Percentiles rank a stretch among this genome's conserved stretches.
Conservation (phyloP, 2,888 invertebrate genomes). For the Coleophora deauratella region DNA sequence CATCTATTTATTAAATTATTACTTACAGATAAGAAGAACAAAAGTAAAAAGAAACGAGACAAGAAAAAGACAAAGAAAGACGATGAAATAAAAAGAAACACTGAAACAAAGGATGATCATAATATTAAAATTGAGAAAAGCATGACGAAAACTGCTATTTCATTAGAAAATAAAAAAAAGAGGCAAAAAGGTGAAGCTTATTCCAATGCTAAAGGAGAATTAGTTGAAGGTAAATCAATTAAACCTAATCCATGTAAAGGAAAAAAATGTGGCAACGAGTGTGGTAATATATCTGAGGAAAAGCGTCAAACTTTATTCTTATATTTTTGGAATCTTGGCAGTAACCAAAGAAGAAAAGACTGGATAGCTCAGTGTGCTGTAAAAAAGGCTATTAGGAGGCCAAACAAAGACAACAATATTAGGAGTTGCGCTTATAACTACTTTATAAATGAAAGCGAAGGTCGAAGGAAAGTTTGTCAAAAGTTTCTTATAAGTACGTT, state of each 20-base stretch:
- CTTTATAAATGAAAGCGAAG: conserved; percentile 14
- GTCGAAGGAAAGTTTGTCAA: conserved; percentile 10
- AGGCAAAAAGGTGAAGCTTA: no score
- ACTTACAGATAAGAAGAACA: no score
- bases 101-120: no score
- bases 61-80: no score
- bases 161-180: no score
- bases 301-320: conserved; percentile 8
- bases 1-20: no score
- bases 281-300: conserved; percentile 5
- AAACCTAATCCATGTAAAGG: conserved; percentile 10
- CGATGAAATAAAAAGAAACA: no score
- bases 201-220: no score
- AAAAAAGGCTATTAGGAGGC: conserved; percentile 4
- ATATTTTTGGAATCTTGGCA: conserved; percentile 10
- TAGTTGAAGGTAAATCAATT: neutral
- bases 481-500: conserved; percentile 12
- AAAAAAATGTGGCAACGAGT: conserved; percentile 6
- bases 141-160: no score
- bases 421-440: conserved; percentile 6
- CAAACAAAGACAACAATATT: conserved; percentile 1
- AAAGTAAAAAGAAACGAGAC: no score
- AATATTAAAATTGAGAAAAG: no score
- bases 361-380: conserved; percentile 8
- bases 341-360: conserved; percentile 9